Evolutionary conservation across 2,113 vertebrate species (phyloP).

Genomic region (Eira barbara): DNA sequence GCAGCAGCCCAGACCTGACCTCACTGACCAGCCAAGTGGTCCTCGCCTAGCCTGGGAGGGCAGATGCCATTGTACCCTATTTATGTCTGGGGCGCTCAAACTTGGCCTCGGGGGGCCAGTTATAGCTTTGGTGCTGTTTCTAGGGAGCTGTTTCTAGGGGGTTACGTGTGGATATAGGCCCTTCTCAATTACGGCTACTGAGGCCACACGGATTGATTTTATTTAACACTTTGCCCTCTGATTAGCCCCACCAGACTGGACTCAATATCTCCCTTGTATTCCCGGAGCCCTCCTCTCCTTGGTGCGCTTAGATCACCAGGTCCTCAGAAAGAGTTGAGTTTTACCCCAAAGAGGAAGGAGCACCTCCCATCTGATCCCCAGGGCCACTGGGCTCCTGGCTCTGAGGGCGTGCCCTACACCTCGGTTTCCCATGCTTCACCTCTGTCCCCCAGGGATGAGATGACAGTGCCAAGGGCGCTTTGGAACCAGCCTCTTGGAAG

Average conservation of each 20-base stretch:
- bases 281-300: neutral
- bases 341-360: neutral
- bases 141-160: neutral
- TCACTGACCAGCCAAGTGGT: fast-evolving
- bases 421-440: neutral
- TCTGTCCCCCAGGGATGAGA: neutral
- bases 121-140: fast-evolving
- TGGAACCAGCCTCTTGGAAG: neutral
- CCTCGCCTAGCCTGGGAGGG: fast-evolving
- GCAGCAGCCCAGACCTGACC: neutral
- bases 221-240: neutral
- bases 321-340: neutral
- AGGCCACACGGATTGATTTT: neutral
- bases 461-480: fast-evolving
- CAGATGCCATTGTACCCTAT: neutral
- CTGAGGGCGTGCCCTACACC: no score
- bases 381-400: neutral
- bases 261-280: neutral
- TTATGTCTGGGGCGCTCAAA: neutral
- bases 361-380: neutral
- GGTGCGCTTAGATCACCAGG: neutral
- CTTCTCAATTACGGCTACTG: neutral
- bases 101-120: neutral
- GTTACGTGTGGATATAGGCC: neutral
- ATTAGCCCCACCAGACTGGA: neutral